phyloP scores from a whole-genome alignment of 2,113 vertebrate species.

The Pelobates fuscus region DNA sequence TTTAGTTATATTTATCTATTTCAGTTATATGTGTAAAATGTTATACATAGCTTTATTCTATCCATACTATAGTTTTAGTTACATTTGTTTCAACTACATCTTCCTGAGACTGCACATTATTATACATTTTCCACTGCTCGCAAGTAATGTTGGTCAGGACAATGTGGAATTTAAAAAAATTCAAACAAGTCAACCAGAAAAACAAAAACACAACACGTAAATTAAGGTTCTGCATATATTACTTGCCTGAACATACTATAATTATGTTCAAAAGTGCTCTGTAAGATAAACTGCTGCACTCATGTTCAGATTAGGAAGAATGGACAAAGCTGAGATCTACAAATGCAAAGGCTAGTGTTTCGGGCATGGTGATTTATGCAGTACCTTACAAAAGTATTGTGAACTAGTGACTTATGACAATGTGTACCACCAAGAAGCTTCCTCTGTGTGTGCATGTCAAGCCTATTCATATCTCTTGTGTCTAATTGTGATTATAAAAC shows the following conservation, averaged over 20 bases:
- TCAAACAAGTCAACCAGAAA: too few species aligned
- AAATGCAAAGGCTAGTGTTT: constrained; percentile 8
- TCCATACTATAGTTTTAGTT: too few species aligned
- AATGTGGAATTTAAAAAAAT: too few species aligned
- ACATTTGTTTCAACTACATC: too few species aligned
- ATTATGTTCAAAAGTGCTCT: not conserved
- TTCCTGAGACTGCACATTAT: too few species aligned
- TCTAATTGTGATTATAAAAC: constrained; percentile 49
- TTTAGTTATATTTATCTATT: too few species aligned
- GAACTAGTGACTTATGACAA: constrained; percentile 36
- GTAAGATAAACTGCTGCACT: not conserved
- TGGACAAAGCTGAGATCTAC: constrained; percentile 9
- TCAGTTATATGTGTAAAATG: too few species aligned
- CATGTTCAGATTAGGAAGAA: not conserved
- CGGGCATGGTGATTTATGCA: constrained; percentile 40
- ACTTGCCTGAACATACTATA: not conserved
- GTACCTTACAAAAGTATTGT: constrained; percentile 42
- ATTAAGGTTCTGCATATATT: too few species aligned
- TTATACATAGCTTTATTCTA: too few species aligned
- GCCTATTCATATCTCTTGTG: constrained; percentile 43
- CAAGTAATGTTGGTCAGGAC: too few species aligned
- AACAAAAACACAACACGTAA: too few species aligned
- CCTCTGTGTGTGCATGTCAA: constrained; percentile 47
- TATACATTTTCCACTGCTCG: too few species aligned
- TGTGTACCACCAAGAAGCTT: constrained; percentile 44